These are phyloP conservation scores for Temnothorax nylanderi DNA, from an alignment of 1,140 invertebrate species.

Conservation along the genomic window DNA sequence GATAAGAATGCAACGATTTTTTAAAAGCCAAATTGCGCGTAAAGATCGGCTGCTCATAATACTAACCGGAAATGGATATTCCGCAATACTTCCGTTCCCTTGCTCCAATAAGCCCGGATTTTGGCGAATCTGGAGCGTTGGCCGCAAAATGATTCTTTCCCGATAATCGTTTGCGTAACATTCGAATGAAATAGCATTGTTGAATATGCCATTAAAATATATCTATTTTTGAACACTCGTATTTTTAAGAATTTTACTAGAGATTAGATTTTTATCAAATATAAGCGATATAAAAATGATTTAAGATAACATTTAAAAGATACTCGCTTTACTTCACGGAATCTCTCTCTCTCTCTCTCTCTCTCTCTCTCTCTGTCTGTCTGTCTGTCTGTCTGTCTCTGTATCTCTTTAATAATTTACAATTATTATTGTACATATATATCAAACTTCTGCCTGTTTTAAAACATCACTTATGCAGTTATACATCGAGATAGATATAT, in stretches of 20 bases:
- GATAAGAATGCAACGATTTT: constrained; percentile 51
- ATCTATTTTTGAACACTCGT: background rate
- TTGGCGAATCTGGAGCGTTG: background rate
- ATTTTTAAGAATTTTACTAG: background rate
- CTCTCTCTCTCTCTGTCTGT: background rate
- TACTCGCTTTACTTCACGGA: background rate
- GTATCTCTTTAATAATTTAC: background rate
- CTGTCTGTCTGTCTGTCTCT: too few relatives aligned
- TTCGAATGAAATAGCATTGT: constrained; percentile 38
- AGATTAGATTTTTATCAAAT: constrained; percentile 7
- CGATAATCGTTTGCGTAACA: constrained; percentile 61
- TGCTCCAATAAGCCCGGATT: constrained; percentile 86
- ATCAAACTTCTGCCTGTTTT: background rate
- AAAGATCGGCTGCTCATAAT: constrained; percentile 62
- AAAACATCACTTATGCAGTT: background rate
- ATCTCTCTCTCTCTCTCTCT: background rate
- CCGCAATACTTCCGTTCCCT: constrained; percentile 81
- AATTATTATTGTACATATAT: background rate
- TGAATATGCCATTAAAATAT: background rate
- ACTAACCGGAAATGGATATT: constrained; percentile 87
- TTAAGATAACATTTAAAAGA: background rate
- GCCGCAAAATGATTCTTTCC: constrained; percentile 31
- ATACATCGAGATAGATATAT: background rate
- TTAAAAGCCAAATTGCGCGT: constrained; percentile 64
- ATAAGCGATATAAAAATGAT: background rate